Evolutionary conservation across 2,888 invertebrate genomes (phyloP).

Genomic region (Junonia oenone): DNA sequence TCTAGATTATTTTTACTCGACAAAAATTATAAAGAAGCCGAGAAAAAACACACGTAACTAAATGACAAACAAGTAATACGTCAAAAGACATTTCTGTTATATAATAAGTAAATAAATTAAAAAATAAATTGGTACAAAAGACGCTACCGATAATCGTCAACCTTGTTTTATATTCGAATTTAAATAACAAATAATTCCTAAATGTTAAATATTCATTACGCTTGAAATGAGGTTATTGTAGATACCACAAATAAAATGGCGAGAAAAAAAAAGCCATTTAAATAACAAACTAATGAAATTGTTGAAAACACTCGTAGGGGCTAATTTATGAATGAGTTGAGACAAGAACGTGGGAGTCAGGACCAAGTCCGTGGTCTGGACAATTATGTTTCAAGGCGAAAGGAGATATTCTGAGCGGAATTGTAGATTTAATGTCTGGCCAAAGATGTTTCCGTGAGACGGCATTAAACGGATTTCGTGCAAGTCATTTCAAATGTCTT

Average conservation of each 20-base stretch:
- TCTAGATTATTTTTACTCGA: too few relatives aligned
- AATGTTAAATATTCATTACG: neutral
- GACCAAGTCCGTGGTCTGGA: neutral
- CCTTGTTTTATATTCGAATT: neutral
- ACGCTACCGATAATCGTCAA: neutral
- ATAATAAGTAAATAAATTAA: neutral
- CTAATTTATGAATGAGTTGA: neutral
- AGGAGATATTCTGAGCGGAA: constrained; percentile 5
- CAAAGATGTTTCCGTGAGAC: neutral
- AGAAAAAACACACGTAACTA: too few relatives aligned
- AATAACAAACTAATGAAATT: neutral
- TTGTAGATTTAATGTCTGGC: neutral
- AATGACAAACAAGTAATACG: too few relatives aligned
- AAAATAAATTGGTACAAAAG: neutral
- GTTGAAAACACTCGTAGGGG: neutral
- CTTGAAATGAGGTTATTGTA: neutral
- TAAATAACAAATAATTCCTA: neutral
- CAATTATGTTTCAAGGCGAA: constrained; percentile 10
- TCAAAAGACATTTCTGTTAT: too few relatives aligned
- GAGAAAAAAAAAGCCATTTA: neutral
- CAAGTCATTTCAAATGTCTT: neutral
- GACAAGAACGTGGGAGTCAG: constrained; percentile 1
- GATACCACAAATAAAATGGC: too few relatives aligned
- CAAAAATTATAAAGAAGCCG: too few relatives aligned
- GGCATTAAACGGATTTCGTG: neutral